Conservation (phyloP, 2,797 vertebrate genomes). For the Peromyscus nudipes region DNA sequence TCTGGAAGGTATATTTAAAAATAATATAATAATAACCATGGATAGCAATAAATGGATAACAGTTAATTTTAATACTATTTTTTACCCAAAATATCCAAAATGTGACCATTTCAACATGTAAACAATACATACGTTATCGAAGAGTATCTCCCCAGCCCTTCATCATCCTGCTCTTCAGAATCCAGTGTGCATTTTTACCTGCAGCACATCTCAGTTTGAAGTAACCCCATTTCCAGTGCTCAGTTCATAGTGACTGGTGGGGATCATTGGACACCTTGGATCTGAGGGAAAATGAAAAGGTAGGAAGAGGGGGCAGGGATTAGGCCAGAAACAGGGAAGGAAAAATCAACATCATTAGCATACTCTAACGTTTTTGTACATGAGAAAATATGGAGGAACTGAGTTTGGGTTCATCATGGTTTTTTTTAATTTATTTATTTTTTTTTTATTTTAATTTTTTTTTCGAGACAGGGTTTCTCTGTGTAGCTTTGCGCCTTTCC, state of each 20-base stretch:
- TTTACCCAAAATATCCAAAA: slow-evolving; percentile 7
- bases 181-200: neutral
- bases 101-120: slow-evolving; percentile 15
- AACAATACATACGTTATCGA: slow-evolving; percentile 3
- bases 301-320: neutral
- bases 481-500: too few relatives aligned
- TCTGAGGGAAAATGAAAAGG: neutral
- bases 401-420: neutral
- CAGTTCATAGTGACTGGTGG: neutral
- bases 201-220: neutral
- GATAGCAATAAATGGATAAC: neutral
- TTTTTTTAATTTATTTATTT: too few relatives aligned
- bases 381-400: neutral
- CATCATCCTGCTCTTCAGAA: neutral
- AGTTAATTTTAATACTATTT: slow-evolving; percentile 50
- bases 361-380: neutral
- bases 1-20: slow-evolving; percentile 41
- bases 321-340: neutral
- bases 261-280: neutral
- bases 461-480: too few relatives aligned
- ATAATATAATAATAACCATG: too few relatives aligned
- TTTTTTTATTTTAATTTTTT: too few relatives aligned
- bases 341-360: neutral
- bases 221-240: neutral
- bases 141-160: neutral